These are phyloP conservation scores for Jaculus jaculus DNA, from an alignment of 2,113 vertebrate genomes.

Conservation along the genomic window DNA sequence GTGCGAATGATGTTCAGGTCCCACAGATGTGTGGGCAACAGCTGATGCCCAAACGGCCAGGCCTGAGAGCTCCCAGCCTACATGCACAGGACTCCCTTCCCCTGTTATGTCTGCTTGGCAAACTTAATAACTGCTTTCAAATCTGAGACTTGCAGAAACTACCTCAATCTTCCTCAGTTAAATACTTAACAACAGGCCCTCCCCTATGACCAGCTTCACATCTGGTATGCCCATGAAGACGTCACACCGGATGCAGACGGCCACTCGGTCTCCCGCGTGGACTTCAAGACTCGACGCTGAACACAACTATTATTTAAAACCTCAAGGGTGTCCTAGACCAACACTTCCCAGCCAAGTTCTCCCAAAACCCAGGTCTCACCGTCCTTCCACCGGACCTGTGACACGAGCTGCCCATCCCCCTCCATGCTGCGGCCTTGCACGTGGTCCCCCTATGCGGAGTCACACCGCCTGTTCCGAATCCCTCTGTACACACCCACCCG, in stretches of 20 bases:
- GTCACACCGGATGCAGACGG: background rate
- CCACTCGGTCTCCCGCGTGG: background rate
- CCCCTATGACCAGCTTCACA: background rate
- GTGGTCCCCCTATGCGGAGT: background rate
- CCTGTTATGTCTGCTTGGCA: background rate
- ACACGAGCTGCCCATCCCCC: background rate
- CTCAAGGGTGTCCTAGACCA: background rate
- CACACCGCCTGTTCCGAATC: background rate
- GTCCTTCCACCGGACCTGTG: background rate
- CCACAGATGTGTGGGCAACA: background rate
- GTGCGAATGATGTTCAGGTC: background rate
- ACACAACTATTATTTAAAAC: background rate
- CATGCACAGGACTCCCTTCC: background rate
- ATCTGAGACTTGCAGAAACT: background rate
- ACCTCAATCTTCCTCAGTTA: background rate
- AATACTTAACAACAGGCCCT: background rate
- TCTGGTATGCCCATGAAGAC: no score
- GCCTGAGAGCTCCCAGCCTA: no score
- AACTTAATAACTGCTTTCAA: background rate
- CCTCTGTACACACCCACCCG: background rate
- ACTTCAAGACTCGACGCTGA: background rate
- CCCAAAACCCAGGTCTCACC: constrained; percentile 2
- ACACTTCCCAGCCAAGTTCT: background rate
- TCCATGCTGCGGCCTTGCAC: background rate
- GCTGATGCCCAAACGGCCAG: background rate